These are phyloP conservation scores for Todiramphus chloris DNA, from an alignment of 2,113 vertebrate species.

Conservation along the genomic window DNA sequence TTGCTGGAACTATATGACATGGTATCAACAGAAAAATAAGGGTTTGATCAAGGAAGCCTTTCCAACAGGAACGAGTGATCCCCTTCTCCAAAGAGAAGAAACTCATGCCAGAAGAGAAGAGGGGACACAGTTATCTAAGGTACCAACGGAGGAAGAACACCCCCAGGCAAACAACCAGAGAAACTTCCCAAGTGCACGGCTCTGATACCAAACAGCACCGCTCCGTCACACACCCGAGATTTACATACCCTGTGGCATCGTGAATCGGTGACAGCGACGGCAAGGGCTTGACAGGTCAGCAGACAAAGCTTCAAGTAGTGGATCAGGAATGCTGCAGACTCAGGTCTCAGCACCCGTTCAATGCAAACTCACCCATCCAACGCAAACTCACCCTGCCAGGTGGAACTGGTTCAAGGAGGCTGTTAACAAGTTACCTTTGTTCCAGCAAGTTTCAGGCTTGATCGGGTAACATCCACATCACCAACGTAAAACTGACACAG, in stretches of 20 bases:
- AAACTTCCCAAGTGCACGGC: not conserved
- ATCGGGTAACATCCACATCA: not conserved
- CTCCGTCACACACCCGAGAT: not conserved
- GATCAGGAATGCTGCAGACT: not conserved
- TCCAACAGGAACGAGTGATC: not conserved
- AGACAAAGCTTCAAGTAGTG: not conserved
- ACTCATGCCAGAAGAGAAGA: not conserved
- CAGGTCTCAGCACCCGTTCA: not conserved
- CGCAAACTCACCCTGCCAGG: not conserved
- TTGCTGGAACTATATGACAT: not conserved
- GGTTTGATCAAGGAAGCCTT: not conserved
- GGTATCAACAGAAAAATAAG: not conserved
- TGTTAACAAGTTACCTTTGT: not conserved
- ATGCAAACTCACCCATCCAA: not conserved
- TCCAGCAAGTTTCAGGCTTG: conserved; percentile 3
- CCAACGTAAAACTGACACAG: not conserved
- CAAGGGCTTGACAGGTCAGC: not conserved
- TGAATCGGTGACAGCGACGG: rapidly evolving
- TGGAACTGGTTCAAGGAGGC: not conserved
- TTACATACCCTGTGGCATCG: not conserved
- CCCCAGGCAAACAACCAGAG: not conserved
- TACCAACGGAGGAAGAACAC: not conserved
- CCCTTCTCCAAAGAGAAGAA: not conserved
- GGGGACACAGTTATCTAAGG: not conserved
- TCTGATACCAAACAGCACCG: not conserved